phyloP scores from a whole-genome alignment of 2,113 vertebrate species.

The Australoheros scitulus region DNA sequence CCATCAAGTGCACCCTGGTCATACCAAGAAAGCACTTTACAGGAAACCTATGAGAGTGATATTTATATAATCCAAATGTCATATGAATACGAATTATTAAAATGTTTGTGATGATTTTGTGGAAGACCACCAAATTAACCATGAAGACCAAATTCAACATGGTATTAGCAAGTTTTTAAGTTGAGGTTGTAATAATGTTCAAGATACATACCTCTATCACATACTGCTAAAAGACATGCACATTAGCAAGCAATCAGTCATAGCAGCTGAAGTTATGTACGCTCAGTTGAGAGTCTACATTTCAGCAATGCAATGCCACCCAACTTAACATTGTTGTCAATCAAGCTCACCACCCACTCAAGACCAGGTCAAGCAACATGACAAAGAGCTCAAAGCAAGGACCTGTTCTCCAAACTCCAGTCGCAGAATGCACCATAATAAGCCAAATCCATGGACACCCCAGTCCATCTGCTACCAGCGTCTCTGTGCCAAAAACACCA shows the following conservation, averaged over 20 bases:
- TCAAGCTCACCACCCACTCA: not conserved
- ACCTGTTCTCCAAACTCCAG: no score
- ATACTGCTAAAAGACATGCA: not conserved
- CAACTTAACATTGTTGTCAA: not conserved
- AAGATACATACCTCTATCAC: not conserved
- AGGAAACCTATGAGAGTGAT: conserved; percentile 9
- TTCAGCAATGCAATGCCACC: not conserved
- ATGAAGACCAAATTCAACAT: not conserved
- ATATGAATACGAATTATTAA: not conserved
- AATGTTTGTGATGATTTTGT: not conserved
- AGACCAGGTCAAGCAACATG: no score
- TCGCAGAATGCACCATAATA: not conserved
- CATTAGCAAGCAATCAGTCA: not conserved
- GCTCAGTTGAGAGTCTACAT: not conserved
- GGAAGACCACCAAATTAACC: no score
- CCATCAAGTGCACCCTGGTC: conserved; percentile 43
- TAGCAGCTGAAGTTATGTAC: not conserved
- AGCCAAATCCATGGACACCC: not conserved
- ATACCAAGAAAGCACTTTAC: conserved; percentile 18
- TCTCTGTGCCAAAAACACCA: not conserved
- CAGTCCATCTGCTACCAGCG: not conserved
- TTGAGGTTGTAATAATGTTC: not conserved
- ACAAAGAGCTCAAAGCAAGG: no score
- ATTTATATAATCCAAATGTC: conserved; percentile 34
- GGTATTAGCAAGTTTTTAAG: not conserved